Evolutionary conservation across 2,888 invertebrate genomes (phyloP).

Genomic region (Germaria angustata): DNA sequence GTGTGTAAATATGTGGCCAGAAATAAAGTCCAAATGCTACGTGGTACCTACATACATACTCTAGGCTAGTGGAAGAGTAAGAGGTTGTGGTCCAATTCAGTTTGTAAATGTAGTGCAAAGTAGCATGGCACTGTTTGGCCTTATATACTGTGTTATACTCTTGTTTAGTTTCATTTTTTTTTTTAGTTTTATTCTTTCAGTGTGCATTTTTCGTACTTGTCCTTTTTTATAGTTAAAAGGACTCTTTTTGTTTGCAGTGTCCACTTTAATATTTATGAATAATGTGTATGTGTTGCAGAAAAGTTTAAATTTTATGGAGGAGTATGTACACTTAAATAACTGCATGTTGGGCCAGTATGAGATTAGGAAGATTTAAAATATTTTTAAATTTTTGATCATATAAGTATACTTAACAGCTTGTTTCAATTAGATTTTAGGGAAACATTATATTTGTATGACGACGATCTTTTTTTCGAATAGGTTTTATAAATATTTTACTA

Average conservation of each 20-base stretch:
- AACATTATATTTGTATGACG: too few species aligned
- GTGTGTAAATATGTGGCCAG: neutral
- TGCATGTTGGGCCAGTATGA: too few species aligned
- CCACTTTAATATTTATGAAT: slow-evolving; percentile 46
- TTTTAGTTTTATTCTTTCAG: neutral
- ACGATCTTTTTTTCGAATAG: too few species aligned
- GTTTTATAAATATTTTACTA: too few species aligned
- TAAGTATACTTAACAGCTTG: too few species aligned
- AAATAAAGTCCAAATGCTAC: slow-evolving; percentile 7
- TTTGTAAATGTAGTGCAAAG: slow-evolving; percentile 71
- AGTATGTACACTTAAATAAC: neutral
- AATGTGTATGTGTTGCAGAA: neutral
- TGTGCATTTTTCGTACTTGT: slow-evolving; percentile 17
- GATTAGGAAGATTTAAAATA: too few species aligned
- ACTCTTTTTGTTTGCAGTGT: slow-evolving; percentile 31
- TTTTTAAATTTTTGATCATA: too few species aligned
- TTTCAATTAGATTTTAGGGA: too few species aligned
- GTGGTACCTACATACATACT: neutral
- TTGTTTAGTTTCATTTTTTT: slow-evolving; percentile 55
- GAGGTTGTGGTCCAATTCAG: slow-evolving; percentile 64
- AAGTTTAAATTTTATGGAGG: neutral
- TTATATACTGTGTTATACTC: slow-evolving; percentile 70
- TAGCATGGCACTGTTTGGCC: slow-evolving; percentile 75
- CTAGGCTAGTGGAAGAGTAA: slow-evolving; percentile 9
- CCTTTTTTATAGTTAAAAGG: slow-evolving; percentile 30